phyloP scores from a whole-genome alignment of 2,888 invertebrate genomes.

The Clanis bilineata region DNA sequence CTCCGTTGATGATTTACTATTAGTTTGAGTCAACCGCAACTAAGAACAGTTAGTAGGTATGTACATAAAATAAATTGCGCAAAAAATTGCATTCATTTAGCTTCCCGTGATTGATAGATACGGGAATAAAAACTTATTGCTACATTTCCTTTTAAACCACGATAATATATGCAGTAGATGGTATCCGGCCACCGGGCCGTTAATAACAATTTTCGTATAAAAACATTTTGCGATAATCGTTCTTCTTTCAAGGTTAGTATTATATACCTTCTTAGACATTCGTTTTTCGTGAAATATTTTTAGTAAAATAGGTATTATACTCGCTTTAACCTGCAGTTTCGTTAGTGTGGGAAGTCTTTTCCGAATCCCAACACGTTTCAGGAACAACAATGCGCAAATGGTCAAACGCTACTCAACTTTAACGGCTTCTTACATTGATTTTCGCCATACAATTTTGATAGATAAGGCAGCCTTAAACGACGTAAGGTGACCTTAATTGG shows the following conservation, averaged over 20 bases:
- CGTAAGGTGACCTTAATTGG: too few relatives aligned
- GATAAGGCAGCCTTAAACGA: too few relatives aligned
- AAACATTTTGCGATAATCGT: not conserved
- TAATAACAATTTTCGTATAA: not conserved
- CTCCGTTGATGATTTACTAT: not conserved
- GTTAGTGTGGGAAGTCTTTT: too few relatives aligned
- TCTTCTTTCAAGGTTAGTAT: not conserved
- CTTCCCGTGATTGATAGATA: conserved; percentile 5
- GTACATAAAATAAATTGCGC: not conserved
- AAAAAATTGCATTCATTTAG: not conserved
- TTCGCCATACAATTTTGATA: too few relatives aligned
- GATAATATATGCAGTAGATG: conserved; percentile 4
- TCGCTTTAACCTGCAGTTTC: too few relatives aligned
- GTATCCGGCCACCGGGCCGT: not conserved
- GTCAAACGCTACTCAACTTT: too few relatives aligned
- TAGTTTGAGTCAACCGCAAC: not conserved
- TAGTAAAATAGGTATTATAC: too few relatives aligned
- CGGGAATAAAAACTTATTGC: conserved; percentile 5
- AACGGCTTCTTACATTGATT: too few relatives aligned
- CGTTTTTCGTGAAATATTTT: too few relatives aligned
- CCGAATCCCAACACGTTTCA: too few relatives aligned
- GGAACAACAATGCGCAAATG: too few relatives aligned
- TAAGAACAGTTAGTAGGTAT: not conserved
- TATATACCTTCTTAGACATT: too few relatives aligned
- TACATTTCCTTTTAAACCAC: conserved; percentile 5